Conservation (phyloP, 2,113 vertebrate species). For the Melanerpes aurifrons region DNA sequence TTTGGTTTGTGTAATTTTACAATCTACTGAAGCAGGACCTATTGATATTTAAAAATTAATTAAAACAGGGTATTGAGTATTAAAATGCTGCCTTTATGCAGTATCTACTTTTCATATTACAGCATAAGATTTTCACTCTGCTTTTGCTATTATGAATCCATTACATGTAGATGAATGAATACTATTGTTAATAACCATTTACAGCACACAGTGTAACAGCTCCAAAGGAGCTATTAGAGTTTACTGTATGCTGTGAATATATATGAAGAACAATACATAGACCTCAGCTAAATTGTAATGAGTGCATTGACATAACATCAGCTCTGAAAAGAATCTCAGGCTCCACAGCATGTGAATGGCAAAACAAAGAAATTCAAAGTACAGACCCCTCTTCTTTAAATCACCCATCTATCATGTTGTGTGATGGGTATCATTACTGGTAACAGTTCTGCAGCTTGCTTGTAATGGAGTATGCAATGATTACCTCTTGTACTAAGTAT, state of each 20-base stretch:
- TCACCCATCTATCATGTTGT: not conserved
- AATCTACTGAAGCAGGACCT: slow-evolving; percentile 64
- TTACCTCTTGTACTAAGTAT: not conserved
- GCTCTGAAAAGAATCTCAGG: slow-evolving; percentile 33
- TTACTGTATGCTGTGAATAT: slow-evolving; percentile 70
- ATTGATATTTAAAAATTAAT: slow-evolving; percentile 71
- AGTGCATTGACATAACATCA: slow-evolving; percentile 55
- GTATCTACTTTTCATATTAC: slow-evolving; percentile 68
- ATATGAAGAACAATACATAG: slow-evolving; percentile 69
- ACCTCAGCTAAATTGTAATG: slow-evolving; percentile 59
- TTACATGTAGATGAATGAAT: slow-evolving; percentile 71
- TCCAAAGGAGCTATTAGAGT: slow-evolving; percentile 71
- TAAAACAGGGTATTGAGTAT: slow-evolving; percentile 63
- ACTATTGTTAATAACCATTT: slow-evolving; percentile 72
- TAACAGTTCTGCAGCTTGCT: not conserved
- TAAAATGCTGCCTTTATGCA: slow-evolving; percentile 62
- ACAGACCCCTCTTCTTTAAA: not conserved
- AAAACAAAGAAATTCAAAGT: slow-evolving; percentile 18
- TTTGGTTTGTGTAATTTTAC: slow-evolving; percentile 60
- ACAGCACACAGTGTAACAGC: slow-evolving; percentile 64
- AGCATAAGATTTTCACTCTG: slow-evolving; percentile 47
- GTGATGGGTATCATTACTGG: not conserved
- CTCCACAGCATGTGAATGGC: slow-evolving; percentile 1
- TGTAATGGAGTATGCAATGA: not conserved
- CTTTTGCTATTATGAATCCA: slow-evolving; percentile 71